Evolutionary conservation across 1,140 invertebrate species (phyloP), one percentile per base, ranked within the genome.

Genomic region (Drosophila navojoa): DNA sequence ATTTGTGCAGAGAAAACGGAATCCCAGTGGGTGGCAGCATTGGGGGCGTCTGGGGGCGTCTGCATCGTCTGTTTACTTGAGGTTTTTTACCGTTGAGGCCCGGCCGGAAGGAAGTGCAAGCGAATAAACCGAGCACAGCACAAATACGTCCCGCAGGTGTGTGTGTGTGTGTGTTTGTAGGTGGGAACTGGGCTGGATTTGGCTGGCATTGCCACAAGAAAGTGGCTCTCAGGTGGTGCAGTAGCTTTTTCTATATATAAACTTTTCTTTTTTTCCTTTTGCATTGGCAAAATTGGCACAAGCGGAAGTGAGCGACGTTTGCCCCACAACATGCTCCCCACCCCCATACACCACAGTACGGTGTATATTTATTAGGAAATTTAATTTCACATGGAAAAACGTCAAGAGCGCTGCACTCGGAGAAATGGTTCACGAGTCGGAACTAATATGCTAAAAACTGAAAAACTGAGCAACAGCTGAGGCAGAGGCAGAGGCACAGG

Each of bases 31-130:
- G 45, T 1, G 55, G 29, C 0, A 19, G 27, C 10, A 29, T 29
- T 13, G 16, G 52, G 5, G 15, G 42, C 35, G 3, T 11, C 22
- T 22, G 40, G 35, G 61, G 50, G 62, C 16, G 35, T 5, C 19
- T 50, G 54, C 77, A 74, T 53, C 50, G 77, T 79, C 76, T 87
- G 82, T 86, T 86, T 81, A 81, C 82, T 86, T 86, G 82, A 87
- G 82, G 82, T 81, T 87, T 73, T 57, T 69, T 69, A 40, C 16
- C 53, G 49, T 22, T 47, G 63, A 54, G 71, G 80, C 61, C 70
- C 66, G 71, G 69, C 76, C 82, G 82, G 82, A 86, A 86, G 82
- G 79, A 86, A 86, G 74, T 87, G 82, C 82, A 87, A 86, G 82
- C 82, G 79, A 86, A 81, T 82, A 86, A 79, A 76, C 82, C 54